A percentile compares a stretch with the other conserved stretches of the same genome.
phyloP scores from a whole-genome alignment of 2,888 invertebrate species.

The Apotomis capreana region DNA sequence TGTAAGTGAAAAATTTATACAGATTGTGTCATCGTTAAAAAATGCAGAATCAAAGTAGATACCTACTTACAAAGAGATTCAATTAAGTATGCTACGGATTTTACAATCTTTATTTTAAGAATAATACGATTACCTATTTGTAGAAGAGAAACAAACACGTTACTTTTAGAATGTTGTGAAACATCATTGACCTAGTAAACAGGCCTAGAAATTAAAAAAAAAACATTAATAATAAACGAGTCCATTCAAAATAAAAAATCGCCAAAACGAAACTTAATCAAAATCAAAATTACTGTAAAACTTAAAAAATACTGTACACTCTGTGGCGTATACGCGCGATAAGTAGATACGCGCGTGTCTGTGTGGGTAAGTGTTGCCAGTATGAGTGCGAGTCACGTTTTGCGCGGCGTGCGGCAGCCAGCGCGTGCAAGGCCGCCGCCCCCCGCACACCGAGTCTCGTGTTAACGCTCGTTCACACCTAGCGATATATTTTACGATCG shows the following conservation, averaged over 20 bases:
- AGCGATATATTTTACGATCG: slow-evolving; percentile 37
- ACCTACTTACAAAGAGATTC: background rate
- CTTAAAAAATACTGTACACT: background rate
- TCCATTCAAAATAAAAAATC: no score
- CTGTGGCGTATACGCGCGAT: slow-evolving; percentile 48
- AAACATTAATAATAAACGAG: background rate
- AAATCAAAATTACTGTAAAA: slow-evolving; percentile 48
- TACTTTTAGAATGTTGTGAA: slow-evolving; percentile 5
- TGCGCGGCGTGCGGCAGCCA: slow-evolving; percentile 65
- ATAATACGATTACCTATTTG: no score
- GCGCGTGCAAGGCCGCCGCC: slow-evolving; percentile 55
- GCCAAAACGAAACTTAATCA: slow-evolving; percentile 30
- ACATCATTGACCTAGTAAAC: background rate
- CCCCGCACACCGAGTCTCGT: slow-evolving; percentile 48
- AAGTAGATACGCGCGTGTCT: slow-evolving; percentile 30
- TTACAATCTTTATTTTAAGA: no score
- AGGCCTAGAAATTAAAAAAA: background rate
- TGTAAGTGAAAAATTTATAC: background rate
- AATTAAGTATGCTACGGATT: background rate
- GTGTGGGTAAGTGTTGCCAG: slow-evolving; percentile 48
- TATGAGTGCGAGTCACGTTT: slow-evolving; percentile 70
- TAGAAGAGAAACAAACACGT: background rate
- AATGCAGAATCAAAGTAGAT: background rate
- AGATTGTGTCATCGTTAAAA: background rate
- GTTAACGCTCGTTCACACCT: slow-evolving; percentile 41